Evolutionary conservation across 2,888 invertebrate genomes (phyloP), one percentile per base, ranked within the genome.

Genomic region (Lingula anatina): DNA sequence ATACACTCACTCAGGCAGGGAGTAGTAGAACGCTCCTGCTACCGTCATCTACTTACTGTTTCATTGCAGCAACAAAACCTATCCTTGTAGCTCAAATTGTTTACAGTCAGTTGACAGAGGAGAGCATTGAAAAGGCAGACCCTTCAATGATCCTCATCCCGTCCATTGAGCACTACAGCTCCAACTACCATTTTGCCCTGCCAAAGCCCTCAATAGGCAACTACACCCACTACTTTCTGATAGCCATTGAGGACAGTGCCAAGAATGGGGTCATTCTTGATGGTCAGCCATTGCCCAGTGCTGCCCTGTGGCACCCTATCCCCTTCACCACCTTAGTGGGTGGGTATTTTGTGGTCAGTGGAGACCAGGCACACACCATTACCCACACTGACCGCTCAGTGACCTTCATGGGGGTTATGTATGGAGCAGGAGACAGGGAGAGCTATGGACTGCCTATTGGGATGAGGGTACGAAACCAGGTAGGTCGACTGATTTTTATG

Each of bases 391-490:
- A 54, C 4, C 54, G 58, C 5, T 62, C 54, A 26, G 60, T 60
- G 12, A 44, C 47, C 9, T 66, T 68, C 48, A 57, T 59, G 4
- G 63, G 60, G 5, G 54, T 59, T 18, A 47, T 66, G 45, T 69
- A 65, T 44, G 69, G 69, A 0, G n/a, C n/a, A n/a, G n/a, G n/a
- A n/a, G n/a, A n/a, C n/a, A n/a, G n/a, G n/a, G n/a, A n/a, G n/a
- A n/a, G 64, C 1, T 68, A 66, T 46, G 66, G 62, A 1, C 57
- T 56, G 42, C 53, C 63, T 3, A 54, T 59, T n/a, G 68, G 69
- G 7, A 54, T 65, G 44, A 44, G 61, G n/a, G n/a, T n/a, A n/a
- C n/a, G n/a, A n/a, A n/a, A n/a, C n/a, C n/a, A n/a, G n/a, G n/a
- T n/a, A n/a, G n/a, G n/a, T n/a, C n/a, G n/a, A n/a, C n/a, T n/a